Conservation (phyloP, 2,797 vertebrate genomes). For the Semotilus atromaculatus region DNA sequence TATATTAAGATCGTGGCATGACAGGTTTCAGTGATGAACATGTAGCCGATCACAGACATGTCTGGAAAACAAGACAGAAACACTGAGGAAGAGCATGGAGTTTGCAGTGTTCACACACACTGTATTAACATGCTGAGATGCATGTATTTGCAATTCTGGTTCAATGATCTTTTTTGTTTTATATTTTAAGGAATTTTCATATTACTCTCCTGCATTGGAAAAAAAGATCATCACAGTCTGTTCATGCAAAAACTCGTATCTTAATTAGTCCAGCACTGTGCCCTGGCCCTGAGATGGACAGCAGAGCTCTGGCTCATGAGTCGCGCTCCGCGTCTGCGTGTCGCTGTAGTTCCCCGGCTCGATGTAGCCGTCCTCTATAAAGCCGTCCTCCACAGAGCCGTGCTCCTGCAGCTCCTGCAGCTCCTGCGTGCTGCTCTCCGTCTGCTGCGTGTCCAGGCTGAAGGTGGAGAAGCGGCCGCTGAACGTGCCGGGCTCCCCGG, state of each 20-base stretch:
- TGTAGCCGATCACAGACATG: too few species aligned
- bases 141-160: not conserved
- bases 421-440: conserved; percentile 70
- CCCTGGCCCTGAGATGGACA: too few species aligned
- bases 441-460: conserved; percentile 65
- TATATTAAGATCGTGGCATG: too few species aligned
- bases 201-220: not conserved
- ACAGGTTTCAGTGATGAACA: too few species aligned
- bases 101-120: not conserved
- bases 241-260: not conserved
- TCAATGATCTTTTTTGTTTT: not conserved
- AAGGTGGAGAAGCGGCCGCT: conserved; percentile 60
- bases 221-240: not conserved
- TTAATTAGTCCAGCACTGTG: not conserved
- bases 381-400: conserved; percentile 82
- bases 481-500: conserved; percentile 67
- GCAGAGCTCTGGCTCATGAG: not conserved
- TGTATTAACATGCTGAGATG: not conserved
- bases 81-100: not conserved
- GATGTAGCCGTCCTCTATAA: conserved; percentile 91
- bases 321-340: conserved; percentile 32
- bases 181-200: not conserved
- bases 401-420: conserved; percentile 70
- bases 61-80: not conserved
- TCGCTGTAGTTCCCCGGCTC: conserved; percentile 71